Base-by-base conservation (phyloP, 1,140 invertebrate species). In the Eubasilissa regina region DNA sequence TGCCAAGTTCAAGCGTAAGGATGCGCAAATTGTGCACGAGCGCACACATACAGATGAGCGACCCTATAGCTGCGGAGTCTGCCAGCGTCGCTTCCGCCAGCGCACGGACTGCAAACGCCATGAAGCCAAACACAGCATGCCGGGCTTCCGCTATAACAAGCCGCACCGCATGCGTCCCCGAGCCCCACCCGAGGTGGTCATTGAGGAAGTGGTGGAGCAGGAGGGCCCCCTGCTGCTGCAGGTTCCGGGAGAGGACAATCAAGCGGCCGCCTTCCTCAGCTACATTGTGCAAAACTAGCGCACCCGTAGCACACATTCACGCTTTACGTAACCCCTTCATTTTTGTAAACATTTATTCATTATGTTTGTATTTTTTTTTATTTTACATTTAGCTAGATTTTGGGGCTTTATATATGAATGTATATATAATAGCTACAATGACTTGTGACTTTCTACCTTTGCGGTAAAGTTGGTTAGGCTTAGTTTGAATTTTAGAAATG, bases 21-120 rank as follows among this genome's bases (percentile, higher is more conserved):
- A 72, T n/a, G 77, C 66, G n/a, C 77, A 72, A 55, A 51, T 78
- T 4, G 66, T 78, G 66, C 77, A 78, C 43, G 68, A 78, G 66
- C 77, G 77, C 25, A 70, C 64, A 3, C 77, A 78, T 53, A 78
- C 77, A 7, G 66, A 72, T 35, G 77, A 78, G 77, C 48, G 64
- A 12, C 64, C 64, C 7, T 78, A 72, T 55, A 60, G 25, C 43
- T 78, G 77, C 53, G 43, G 44, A 1, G 43, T 72, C 13, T 78
- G 77, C 53, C 25, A 56, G 53, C 77, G 77, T 4, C 77, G 48
- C 55, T 78, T 78, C 66, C 68, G 66, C 10, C 75, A 77, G 62
- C 75, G 75, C 47, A 77, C 75, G 1, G 75, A 77, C 21, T 77
- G 75, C 47, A 77, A 77, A 62, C 60, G 75, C 21, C 75, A 77